Base-by-base conservation (phyloP, 2,113 vertebrate genomes). In the Archocentrus centrarchus region DNA sequence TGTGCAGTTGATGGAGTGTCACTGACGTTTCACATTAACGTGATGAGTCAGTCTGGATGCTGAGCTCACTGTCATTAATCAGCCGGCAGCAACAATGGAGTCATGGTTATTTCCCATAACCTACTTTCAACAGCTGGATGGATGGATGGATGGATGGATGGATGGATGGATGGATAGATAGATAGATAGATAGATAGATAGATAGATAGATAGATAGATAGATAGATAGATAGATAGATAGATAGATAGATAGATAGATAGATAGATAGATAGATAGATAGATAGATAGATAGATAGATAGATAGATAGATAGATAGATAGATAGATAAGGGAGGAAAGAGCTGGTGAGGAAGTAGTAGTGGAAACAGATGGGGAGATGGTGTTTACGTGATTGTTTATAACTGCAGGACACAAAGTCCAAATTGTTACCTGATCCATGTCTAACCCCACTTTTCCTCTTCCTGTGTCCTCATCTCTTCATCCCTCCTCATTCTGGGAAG, bases 61-160 rank as follows among this genome's bases (percentile, higher is more conserved):
- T 80, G 78, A 92, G 79, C 59, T 79, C 80, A 85, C 61, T 81
- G 80, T 88, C 85, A 89, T 92, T 89, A 90, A 92, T 94, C 89
- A 93, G 85, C 20, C 22, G 77, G 83, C 73, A 70, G 75, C n/a
- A 70, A 85, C 62, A 59, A 37, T 59, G 32, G 82, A 89, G 77
- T 80, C 27, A 55, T 81, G 80, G 59, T 58, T 70, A 91, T 92
- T 93, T 89, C 89, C 85, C 3, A 2, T 83, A 87, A 91, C 80
- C 86, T 86, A 78, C 85, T 88, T 91, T 88, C 53, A 83, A 81
- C 32, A 64, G 22, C 32, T 64, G 14, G 14, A 15, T 20, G 5
- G 2, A 53, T 20, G 5, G 17, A 53, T 8, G 55, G 75, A 60
- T 4, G 20, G 22, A 20, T 4, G 14, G 18, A 77, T 0, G n/a